A percentile compares a stretch with the other conserved stretches of the same genome.
These are phyloP conservation scores for Aphidoletes aphidimyza DNA, from an alignment of 2,888 invertebrate species.

Conservation along the genomic window DNA sequence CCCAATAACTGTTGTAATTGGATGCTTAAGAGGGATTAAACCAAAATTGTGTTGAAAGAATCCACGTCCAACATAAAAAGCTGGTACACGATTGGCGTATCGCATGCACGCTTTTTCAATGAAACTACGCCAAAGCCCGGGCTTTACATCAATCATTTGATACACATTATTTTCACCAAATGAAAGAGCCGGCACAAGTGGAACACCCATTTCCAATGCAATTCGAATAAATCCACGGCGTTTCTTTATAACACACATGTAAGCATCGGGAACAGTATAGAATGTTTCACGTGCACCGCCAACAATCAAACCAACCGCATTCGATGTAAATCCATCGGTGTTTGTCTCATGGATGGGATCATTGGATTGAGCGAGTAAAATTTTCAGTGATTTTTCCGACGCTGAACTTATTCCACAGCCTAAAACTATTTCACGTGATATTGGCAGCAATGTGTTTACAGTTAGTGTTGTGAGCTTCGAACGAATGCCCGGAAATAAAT, in stretches of 20 bases:
- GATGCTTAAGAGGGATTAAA: conserved; percentile 80
- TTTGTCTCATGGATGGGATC: conserved; percentile 62
- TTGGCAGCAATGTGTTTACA: conserved; percentile 66
- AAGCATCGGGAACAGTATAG: conserved; percentile 81
- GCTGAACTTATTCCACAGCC: conserved; percentile 71
- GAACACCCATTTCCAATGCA: conserved; percentile 78
- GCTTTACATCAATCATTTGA: conserved; percentile 78
- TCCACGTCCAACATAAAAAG: conserved; percentile 78
- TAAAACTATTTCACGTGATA: conserved; percentile 75
- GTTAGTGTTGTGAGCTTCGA: conserved; percentile 75
- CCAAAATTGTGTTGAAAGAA: conserved; percentile 93
- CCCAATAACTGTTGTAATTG: conserved; percentile 90
- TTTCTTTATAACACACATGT: conserved; percentile 77
- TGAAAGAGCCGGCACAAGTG: conserved; percentile 87
- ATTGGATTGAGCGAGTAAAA: conserved; percentile 68
- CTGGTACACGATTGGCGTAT: conserved; percentile 78
- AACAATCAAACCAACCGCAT: conserved; percentile 78
- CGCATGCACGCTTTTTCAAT: conserved; percentile 77
- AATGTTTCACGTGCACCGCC: conserved; percentile 92
- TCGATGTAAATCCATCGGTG: conserved; percentile 64
- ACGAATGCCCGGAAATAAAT: conserved; percentile 73
- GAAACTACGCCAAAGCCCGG: conserved; percentile 74
- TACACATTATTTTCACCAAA: conserved; percentile 92
- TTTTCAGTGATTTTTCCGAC: conserved; percentile 74
- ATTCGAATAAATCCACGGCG: conserved; percentile 82